Evolutionary conservation across 2,888 invertebrate species (phyloP).

Genomic region (Halictus quadricinctus): DNA sequence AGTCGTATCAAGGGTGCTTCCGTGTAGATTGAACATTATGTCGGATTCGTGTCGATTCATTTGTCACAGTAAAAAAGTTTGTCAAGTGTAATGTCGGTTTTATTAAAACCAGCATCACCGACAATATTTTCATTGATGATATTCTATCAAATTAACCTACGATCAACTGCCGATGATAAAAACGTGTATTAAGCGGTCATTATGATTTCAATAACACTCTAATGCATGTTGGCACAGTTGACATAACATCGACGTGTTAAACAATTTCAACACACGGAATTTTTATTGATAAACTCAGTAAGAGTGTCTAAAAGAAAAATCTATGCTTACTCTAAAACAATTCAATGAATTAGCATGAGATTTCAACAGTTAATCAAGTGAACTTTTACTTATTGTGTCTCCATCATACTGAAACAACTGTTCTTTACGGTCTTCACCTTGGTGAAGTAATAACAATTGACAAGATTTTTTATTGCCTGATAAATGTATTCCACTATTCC

Average conservation of each 20-base stretch:
- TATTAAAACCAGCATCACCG: neutral
- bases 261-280: no score
- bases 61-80: neutral
- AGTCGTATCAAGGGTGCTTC: conserved; percentile 25
- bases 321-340: no score
- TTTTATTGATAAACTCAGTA: no score
- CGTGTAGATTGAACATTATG: conserved; percentile 63
- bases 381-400: no score
- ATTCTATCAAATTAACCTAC: neutral
- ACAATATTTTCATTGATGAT: neutral
- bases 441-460: no score
- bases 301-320: no score
- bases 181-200: neutral
- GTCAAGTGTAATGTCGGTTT: neutral
- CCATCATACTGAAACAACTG: no score
- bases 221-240: neutral
- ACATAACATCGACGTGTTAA: neutral
- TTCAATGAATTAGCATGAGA: no score
- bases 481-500: no score
- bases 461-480: no score
- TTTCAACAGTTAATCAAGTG: no score
- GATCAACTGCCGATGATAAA: neutral
- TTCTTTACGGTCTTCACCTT: no score
- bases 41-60: neutral
- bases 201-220: neutral